These are phyloP conservation scores for Euphonia xanthogaster DNA, from an alignment of 2,797 vertebrate species.

Conservation along the genomic window DNA sequence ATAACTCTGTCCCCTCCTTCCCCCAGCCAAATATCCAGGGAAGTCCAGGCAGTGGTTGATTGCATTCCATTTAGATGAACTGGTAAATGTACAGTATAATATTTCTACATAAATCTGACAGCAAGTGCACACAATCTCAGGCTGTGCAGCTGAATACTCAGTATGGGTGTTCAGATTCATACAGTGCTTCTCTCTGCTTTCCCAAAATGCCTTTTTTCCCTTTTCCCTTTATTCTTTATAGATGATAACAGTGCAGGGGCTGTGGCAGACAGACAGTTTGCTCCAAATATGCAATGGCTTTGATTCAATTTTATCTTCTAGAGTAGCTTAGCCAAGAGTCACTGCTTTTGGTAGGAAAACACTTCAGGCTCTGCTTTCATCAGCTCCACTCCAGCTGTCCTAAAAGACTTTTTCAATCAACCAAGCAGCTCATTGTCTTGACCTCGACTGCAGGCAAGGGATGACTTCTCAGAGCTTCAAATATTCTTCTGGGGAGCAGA, in stretches of 20 bases:
- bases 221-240: not conserved
- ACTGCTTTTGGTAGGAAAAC: not conserved
- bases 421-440: not conserved
- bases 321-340: not conserved
- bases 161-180: not conserved
- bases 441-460: not conserved
- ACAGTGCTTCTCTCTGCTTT: not conserved
- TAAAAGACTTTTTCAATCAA: not conserved
- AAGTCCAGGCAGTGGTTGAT: not conserved
- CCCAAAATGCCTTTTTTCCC: not conserved
- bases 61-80: not conserved
- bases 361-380: not conserved
- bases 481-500: not conserved
- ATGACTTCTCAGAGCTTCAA: not conserved
- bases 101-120: not conserved
- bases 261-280: not conserved
- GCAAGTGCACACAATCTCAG: not conserved
- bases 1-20: not conserved
- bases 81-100: not conserved
- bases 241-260: not conserved
- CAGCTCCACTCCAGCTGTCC: not conserved
- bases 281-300: not conserved
- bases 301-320: not conserved
- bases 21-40: not conserved
- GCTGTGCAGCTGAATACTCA: not conserved